phyloP scores from a whole-genome alignment of 2,797 vertebrate species.

The Rhinophrynus dorsalis region DNA sequence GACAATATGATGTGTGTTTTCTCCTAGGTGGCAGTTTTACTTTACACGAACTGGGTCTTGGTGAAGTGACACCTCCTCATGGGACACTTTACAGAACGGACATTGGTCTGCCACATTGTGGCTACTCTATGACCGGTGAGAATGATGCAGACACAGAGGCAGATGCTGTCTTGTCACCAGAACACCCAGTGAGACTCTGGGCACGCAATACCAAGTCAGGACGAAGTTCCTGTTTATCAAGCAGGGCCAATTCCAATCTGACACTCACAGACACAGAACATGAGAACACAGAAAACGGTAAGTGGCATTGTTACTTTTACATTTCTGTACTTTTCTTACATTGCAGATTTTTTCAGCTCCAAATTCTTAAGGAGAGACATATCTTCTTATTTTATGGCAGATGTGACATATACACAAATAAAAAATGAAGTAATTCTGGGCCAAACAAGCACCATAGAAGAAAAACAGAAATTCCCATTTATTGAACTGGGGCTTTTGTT shows the following conservation, averaged over 20 bases:
- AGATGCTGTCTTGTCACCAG: slow-evolving; percentile 87
- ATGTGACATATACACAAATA: no score
- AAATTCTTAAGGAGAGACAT: no score
- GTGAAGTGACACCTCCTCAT: slow-evolving; percentile 80
- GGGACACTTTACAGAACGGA: slow-evolving; percentile 86
- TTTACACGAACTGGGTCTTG: slow-evolving; percentile 87
- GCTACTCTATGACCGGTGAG: slow-evolving; percentile 86
- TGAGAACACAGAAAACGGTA: slow-evolving; percentile 94
- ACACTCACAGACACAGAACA: slow-evolving; percentile 97
- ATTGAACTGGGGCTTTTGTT: no score
- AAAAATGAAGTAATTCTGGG: no score
- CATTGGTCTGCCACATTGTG: slow-evolving; percentile 84
- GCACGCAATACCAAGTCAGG: slow-evolving; percentile 90
- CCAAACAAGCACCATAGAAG: no score
- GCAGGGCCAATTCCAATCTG: slow-evolving; percentile 95
- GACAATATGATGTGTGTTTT: slow-evolving; percentile 8
- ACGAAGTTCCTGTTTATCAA: slow-evolving; percentile 95
- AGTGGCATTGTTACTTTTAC: no score
- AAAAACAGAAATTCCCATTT: no score
- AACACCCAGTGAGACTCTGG: slow-evolving; percentile 90
- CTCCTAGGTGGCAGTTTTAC: slow-evolving; percentile 85
- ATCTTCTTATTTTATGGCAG: no score
- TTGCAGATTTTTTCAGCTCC: no score
- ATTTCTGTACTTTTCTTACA: no score
- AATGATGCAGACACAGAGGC: slow-evolving; percentile 92